A percentile compares a stretch with the other conserved stretches of the same genome.
phyloP scores from a whole-genome alignment of 1,140 invertebrate species.

The Apis laboriosa region DNA sequence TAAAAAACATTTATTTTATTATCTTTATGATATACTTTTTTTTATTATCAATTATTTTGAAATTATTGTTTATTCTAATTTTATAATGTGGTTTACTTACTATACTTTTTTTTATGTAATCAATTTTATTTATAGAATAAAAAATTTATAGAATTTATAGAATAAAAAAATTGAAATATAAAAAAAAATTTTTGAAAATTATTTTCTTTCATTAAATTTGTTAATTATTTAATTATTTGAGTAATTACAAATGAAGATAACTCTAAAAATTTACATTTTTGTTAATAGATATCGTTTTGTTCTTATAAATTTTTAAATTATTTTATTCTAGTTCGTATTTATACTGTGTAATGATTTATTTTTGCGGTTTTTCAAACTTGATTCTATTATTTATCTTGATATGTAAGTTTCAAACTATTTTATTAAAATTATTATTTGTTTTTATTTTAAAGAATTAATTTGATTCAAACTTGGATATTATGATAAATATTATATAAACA shows the following conservation, averaged over 20 bases:
- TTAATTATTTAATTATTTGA: neutral
- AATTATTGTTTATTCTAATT: no score
- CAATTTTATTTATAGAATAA: neutral
- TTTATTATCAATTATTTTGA: neutral
- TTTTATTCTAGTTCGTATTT: neutral
- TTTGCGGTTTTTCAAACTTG: slow-evolving; percentile 5
- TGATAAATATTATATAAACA: no score
- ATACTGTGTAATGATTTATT: neutral
- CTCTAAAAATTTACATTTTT: neutral
- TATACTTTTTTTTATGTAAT: no score
- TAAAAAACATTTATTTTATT: no score
- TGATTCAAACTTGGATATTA: neutral
- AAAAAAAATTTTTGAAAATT: neutral
- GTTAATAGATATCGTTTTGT: neutral
- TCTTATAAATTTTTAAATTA: slow-evolving; percentile 1
- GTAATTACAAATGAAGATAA: neutral
- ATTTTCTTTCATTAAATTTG: neutral
- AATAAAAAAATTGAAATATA: neutral
- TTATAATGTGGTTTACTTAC: no score
- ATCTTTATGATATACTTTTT: no score
- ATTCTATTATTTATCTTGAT: slow-evolving; percentile 5
- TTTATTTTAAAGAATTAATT: neutral
- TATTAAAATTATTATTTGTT: neutral
- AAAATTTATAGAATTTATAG: neutral
- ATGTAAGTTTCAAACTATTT: neutral